phyloP scores from a whole-genome alignment of 2,113 vertebrate species.

The Lophotis ruficrista region DNA sequence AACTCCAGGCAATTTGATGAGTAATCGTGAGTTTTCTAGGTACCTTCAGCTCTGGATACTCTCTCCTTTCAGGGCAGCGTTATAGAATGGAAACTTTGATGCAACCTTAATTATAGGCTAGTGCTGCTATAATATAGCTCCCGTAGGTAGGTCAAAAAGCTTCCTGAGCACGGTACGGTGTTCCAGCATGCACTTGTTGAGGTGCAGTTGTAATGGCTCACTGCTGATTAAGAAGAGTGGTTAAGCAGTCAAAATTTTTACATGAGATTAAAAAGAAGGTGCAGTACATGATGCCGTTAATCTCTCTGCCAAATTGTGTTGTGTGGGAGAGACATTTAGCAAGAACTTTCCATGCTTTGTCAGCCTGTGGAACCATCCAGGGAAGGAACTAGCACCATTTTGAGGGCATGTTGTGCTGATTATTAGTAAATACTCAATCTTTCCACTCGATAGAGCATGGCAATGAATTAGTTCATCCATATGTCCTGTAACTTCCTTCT shows the following conservation, averaged over 20 bases:
- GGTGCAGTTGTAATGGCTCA: background rate
- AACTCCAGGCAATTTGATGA: background rate
- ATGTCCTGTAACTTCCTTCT: background rate
- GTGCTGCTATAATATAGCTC: background rate
- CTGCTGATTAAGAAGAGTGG: background rate
- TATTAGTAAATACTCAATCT: background rate
- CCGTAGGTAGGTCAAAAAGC: background rate
- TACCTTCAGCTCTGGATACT: background rate
- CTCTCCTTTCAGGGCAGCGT: background rate
- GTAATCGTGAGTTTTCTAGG: background rate
- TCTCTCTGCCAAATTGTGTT: background rate
- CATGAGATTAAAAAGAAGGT: background rate
- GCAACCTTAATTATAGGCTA: slow-evolving; percentile 4
- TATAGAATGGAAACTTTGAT: background rate
- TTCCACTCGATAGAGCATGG: background rate
- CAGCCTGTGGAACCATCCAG: background rate
- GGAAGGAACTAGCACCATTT: background rate
- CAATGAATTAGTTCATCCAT: background rate
- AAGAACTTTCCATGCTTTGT: background rate
- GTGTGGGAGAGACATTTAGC: background rate
- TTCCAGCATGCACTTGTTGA: background rate
- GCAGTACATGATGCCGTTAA: background rate
- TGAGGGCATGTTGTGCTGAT: background rate
- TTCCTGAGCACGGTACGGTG: background rate
- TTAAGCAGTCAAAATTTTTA: background rate